Conservation (phyloP, 2,888 invertebrate species). For the Andrena hattorfiana region DNA sequence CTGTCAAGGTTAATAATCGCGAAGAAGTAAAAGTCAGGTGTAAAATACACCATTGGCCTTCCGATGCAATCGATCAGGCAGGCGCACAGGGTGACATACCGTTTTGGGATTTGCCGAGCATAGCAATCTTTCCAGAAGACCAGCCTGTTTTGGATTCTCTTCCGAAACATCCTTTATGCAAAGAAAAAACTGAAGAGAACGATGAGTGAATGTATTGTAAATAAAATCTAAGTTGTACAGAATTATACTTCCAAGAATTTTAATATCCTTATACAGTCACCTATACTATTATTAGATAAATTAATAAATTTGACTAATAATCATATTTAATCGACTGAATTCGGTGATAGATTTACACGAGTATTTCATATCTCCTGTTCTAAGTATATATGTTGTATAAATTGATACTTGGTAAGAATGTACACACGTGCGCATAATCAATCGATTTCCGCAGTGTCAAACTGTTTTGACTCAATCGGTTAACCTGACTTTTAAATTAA, state of each 20-base stretch:
- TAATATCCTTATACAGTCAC: not conserved
- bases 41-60: conserved; percentile 92
- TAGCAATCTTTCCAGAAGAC: conserved; percentile 88
- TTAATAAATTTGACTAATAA: not conserved
- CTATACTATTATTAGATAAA: not conserved
- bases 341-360: not conserved
- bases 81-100: conserved; percentile 79
- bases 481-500: conserved; percentile 53
- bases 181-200: not conserved
- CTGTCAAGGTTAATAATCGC: conserved; percentile 90
- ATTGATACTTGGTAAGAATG: not conserved
- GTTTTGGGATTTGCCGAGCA: conserved; percentile 85
- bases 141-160: conserved; percentile 80
- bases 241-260: conserved; percentile 6
- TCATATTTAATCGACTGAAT: not conserved
- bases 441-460: conserved; percentile 39
- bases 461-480: conserved; percentile 30
- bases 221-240: conserved; percentile 46
- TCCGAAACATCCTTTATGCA: conserved; percentile 63
- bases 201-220: conserved; percentile 21
- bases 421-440: conserved; percentile 33
- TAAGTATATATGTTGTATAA: not conserved
- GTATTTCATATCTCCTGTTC: too few species aligned
- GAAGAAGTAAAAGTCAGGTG: conserved; percentile 92
- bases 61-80: conserved; percentile 80